These are phyloP conservation scores for Empidonax alnorum DNA, from an alignment of 2,113 vertebrate species.

Conservation along the genomic window DNA sequence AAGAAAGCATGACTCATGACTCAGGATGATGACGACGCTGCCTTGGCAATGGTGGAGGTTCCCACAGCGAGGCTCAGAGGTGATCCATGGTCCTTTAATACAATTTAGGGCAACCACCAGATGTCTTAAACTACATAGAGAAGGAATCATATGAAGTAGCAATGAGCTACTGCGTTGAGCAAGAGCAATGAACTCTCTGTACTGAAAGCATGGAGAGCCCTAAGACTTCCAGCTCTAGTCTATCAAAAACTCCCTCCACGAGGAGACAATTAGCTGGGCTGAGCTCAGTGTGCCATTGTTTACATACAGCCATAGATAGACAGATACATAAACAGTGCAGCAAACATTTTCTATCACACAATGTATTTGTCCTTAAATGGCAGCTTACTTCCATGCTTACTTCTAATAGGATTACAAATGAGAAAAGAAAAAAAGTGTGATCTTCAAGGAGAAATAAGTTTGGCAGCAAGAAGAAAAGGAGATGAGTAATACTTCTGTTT, in stretches of 20 bases:
- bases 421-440: not conserved
- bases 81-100: not conserved
- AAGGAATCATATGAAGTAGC: not conserved
- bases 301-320: not conserved
- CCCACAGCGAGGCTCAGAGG: not conserved
- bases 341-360: not conserved
- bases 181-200: not conserved
- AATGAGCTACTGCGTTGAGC: not conserved
- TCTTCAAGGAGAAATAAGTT: conserved; percentile 15
- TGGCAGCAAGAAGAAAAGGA: conserved; percentile 9
- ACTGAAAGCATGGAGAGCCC: not conserved
- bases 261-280: not conserved
- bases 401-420: conserved; percentile 8
- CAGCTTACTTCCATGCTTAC: not conserved
- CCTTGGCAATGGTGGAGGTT: not conserved
- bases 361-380: not conserved
- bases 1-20: not conserved
- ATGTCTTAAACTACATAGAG: not conserved
- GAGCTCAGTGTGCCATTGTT: not conserved
- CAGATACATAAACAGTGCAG: not conserved
- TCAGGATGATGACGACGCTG: not conserved
- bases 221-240: not conserved
- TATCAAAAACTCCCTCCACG: accelerated
- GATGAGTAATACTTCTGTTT: conserved; percentile 45
- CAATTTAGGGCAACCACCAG: not conserved